Percentiles rank a stretch among this genome's conserved stretches.
These are phyloP conservation scores for Novumbra hubbsi DNA, from an alignment of 2,797 vertebrate species.

Conservation along the genomic window DNA sequence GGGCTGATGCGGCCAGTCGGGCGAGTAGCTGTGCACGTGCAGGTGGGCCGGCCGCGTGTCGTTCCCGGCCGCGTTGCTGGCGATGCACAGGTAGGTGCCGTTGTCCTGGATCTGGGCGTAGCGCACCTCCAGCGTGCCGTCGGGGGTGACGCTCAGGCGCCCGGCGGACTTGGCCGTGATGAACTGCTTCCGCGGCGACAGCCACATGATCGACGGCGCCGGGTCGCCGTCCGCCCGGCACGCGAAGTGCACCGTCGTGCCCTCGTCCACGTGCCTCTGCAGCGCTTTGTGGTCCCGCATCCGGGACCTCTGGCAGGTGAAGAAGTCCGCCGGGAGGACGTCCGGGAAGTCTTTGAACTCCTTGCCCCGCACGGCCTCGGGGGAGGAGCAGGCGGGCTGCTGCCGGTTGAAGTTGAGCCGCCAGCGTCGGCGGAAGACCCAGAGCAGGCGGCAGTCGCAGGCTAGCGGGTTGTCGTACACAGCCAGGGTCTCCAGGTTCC, in stretches of 20 bases:
- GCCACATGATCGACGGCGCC: slow-evolving; percentile 89
- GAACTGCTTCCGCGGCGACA: slow-evolving; percentile 93
- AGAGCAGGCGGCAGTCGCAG: slow-evolving; percentile 95
- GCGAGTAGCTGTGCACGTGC: slow-evolving; percentile 97
- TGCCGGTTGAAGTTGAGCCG: slow-evolving; percentile 95
- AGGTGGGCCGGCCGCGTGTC: slow-evolving; percentile 93
- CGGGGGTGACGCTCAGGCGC: slow-evolving; percentile 88
- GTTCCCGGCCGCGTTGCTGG: slow-evolving; percentile 96
- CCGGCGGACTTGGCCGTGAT: slow-evolving; percentile 92
- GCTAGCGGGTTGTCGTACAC: slow-evolving; percentile 93
- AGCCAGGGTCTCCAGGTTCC: slow-evolving; percentile 94
- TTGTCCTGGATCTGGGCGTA: slow-evolving; percentile 99
- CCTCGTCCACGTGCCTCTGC: slow-evolving; percentile 93
- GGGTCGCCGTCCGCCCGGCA: slow-evolving; percentile 95
- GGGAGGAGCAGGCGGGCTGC: slow-evolving; percentile 89
- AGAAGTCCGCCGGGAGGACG: slow-evolving; percentile 84
- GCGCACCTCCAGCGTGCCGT: slow-evolving; percentile 94
- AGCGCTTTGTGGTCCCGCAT: slow-evolving; percentile 90
- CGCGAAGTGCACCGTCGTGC: slow-evolving; percentile 89
- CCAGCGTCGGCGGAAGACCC: slow-evolving; percentile 97
- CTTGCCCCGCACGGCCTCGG: slow-evolving; percentile 88
- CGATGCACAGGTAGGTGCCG: slow-evolving; percentile 95
- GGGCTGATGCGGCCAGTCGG: slow-evolving; percentile 96
- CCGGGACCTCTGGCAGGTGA: slow-evolving; percentile 91
- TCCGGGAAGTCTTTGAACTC: slow-evolving; percentile 98